Evolutionary conservation across 2,113 vertebrate genomes (phyloP), one percentile per base, ranked within the genome.

Genomic region (Austrofundulus limnaeus): DNA sequence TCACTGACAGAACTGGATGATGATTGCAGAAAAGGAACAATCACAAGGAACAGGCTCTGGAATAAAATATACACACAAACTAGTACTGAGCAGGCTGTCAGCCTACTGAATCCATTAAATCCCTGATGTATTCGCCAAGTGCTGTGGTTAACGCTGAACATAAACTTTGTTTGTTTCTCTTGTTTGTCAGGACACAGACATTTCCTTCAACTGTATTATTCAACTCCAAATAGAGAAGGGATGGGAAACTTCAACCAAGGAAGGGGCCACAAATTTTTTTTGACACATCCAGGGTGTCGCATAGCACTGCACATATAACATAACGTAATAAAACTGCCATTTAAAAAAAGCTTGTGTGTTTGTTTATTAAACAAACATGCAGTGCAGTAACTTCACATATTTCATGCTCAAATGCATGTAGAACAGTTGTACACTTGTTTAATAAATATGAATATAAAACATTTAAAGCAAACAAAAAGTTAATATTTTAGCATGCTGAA

Each of bases 1-100:
- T 74, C 82, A 78, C 49, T 72, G 77, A 84, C 54, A 15, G 72
- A 61, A 77, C 85, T 77, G 72, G 74, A 84, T 66, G 70, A 74
- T 20, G 34, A 63, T 73, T 37, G 4, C 62, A 66, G 23, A 53
- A 68, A 53, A 78, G 66, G 69, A 72, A 74, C 47, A 55, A 87
- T 81, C 65, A 67, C 72, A 80, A 62, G 72, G 56, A 58, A 10
- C 75, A 15, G 51, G 38, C 61, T 77, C 60, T 63, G 21, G 17
- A 50, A 64, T 59, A 77, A 89, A 85, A 82, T 65, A 84, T 76
- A 84, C 77, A 71, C 42, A n/a, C 10, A 7, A 61, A 56, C 56
- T 28, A 59, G 60, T 38, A n/a, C 57, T 76, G 69, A 81, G 74
- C 53, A 76, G 74, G 46, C 45, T 24, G 21, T 66, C 61, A 54